Evolutionary conservation across 2,888 invertebrate species (phyloP), one percentile per base, ranked within the genome.

Genomic region (Hyalella azteca): DNA sequence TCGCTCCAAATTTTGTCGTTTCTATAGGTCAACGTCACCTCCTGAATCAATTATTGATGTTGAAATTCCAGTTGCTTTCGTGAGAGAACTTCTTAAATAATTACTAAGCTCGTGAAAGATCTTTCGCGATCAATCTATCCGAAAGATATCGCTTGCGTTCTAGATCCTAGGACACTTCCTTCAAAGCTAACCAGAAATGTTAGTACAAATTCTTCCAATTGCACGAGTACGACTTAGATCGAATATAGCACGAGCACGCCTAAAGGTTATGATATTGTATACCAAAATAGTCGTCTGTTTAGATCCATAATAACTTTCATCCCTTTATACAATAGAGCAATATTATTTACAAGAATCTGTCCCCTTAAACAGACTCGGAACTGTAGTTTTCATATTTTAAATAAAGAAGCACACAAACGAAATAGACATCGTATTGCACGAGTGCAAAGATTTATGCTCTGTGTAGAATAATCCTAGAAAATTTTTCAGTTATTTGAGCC

Each of bases 231-330:
- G n/a, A n/a, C n/a, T n/a, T n/a, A n/a, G n/a, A n/a, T n/a, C n/a
- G n/a, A n/a, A n/a, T n/a, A n/a, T 54, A 54, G 26, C 26, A 26
- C 54, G 54, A 54, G 29, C 54, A 22, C 7, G 22, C 54, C 54
- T 54, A 66, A 66, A 66, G 36, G 66, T 36, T 66, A 36, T 39
- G 36, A 66, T 66, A 66, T 32, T 66, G 66, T 66, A 66, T 66
- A 66, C 36, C 66, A 66, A 66, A 66, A 66, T 66, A 66, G 66
- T 66, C 32, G 66, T 66, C 36, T 66, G 66, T 66, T n/a, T 66
- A 66, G 66, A 66, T 66, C 66, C 66, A 66, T 66, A 59, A 29
- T 59, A 66, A 66, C 66, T 66, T 54, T 66, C 66, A 66, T 32
- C 36, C 36, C 13, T 66, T 66, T 66, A 66, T 66, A 66, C 66